A percentile compares a stretch with the other conserved stretches of the same genome.
phyloP scores from a whole-genome alignment of 2,113 vertebrate genomes.

The Neopipo cinnamomea region DNA sequence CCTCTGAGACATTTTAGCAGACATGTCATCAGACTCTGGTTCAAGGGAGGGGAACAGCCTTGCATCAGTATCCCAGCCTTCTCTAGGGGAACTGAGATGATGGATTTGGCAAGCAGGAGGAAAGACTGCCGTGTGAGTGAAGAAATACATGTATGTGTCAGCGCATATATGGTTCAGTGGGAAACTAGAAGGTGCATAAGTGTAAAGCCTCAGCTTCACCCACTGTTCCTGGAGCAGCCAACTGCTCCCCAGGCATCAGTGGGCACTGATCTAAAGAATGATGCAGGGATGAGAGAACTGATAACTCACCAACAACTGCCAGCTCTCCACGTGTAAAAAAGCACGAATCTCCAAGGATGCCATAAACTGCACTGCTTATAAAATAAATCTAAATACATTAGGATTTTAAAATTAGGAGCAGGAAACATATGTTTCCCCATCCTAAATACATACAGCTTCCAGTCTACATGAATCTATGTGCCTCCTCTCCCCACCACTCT shows the following conservation, averaged over 20 bases:
- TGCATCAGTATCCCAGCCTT: conserved; percentile 34
- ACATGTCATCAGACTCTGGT: conserved; percentile 38
- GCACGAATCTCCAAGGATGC: background rate
- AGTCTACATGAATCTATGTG: background rate
- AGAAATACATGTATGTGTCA: accelerated
- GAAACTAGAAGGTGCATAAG: background rate
- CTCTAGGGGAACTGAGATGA: conserved; percentile 2
- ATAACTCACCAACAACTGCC: background rate
- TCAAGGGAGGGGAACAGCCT: background rate
- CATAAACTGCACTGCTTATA: accelerated
- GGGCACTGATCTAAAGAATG: background rate
- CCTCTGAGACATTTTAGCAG: background rate
- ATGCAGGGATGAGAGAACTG: background rate
- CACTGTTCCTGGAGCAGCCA: background rate
- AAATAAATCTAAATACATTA: background rate
- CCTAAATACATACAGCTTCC: background rate
- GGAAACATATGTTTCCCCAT: background rate
- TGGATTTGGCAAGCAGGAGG: background rate
- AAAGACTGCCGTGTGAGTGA: background rate
- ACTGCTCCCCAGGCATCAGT: background rate
- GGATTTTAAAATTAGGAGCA: background rate
- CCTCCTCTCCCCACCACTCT: background rate
- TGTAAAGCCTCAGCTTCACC: background rate
- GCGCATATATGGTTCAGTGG: accelerated
- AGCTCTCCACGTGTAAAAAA: background rate